phyloP scores from a whole-genome alignment of 2,797 vertebrate genomes.

The Triplophysa bombifrons region DNA sequence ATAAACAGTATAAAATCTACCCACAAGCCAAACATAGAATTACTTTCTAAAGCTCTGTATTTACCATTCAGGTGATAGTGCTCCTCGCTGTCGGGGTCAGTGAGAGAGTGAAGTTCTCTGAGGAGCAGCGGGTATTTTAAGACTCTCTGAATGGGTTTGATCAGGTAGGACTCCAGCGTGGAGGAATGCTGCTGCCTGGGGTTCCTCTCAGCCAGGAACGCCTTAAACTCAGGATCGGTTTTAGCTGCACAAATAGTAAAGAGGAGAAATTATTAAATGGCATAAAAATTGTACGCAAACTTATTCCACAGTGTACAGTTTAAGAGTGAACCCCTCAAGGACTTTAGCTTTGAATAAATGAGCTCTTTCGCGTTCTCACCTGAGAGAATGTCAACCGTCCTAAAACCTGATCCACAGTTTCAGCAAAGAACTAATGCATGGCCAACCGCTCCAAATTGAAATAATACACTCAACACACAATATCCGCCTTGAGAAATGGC shows the following conservation, averaged over 20 bases:
- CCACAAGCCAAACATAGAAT: background rate
- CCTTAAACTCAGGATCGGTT: slow-evolving; percentile 91
- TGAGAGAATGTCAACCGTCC: background rate
- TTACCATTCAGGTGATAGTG: slow-evolving; percentile 95
- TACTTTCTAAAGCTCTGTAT: background rate
- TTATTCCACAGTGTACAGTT: no score
- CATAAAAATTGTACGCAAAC: background rate
- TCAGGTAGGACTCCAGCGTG: slow-evolving; percentile 96
- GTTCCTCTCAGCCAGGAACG: slow-evolving; percentile 92
- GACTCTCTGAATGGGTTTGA: slow-evolving; percentile 97
- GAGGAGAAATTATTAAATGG: background rate
- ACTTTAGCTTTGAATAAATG: background rate
- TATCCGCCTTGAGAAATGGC: background rate
- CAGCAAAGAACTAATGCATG: no score
- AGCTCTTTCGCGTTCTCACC: background rate
- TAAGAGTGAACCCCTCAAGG: background rate
- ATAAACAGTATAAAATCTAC: background rate
- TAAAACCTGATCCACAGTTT: background rate
- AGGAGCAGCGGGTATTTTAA: slow-evolving; percentile 95
- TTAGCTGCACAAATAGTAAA: slow-evolving; percentile 76
- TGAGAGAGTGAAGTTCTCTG: slow-evolving; percentile 89
- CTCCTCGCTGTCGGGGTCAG: slow-evolving; percentile 91
- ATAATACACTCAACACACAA: background rate
- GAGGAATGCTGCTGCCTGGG: slow-evolving; percentile 91
- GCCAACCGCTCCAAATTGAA: background rate